Conservation (phyloP, 2,113 vertebrate species). For the Drymodes brunneopygia region DNA sequence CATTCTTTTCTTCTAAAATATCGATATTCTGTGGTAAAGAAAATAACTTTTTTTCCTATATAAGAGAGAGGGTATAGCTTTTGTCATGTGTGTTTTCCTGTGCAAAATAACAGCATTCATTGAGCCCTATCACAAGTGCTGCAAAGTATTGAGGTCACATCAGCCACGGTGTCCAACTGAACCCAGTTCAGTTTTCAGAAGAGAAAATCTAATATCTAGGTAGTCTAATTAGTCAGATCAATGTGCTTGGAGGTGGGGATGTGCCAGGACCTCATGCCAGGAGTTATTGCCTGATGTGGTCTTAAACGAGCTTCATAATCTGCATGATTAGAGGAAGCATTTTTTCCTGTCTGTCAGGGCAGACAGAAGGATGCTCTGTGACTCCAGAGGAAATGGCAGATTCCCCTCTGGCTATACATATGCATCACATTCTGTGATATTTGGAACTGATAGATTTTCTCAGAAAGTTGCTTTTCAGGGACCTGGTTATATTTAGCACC, state of each 20-base stretch:
- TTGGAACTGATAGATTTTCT: neutral
- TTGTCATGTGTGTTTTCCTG: neutral
- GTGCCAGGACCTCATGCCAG: slow-evolving; percentile 63
- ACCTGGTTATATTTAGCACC: neutral
- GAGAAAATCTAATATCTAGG: slow-evolving; percentile 16
- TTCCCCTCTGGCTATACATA: neutral
- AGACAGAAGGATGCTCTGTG: neutral
- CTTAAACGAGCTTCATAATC: slow-evolving; percentile 72
- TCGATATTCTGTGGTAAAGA: neutral
- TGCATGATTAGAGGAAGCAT: neutral
- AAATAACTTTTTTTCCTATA: neutral
- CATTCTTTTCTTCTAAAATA: neutral
- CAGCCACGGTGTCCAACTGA: neutral
- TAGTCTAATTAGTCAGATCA: slow-evolving; percentile 73
- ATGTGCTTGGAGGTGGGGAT: slow-evolving; percentile 67
- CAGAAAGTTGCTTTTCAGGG: neutral
- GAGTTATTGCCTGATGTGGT: slow-evolving; percentile 63
- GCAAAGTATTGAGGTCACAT: neutral
- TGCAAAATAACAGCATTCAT: neutral
- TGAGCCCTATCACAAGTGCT: neutral
- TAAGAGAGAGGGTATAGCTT: neutral
- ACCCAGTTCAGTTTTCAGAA: slow-evolving; percentile 13
- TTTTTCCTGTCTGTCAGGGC: neutral
- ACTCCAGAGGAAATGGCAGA: neutral
- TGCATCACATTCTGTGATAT: neutral